Base-by-base conservation (phyloP, 2,113 vertebrate species). In the Poecilia latipinna region DNA sequence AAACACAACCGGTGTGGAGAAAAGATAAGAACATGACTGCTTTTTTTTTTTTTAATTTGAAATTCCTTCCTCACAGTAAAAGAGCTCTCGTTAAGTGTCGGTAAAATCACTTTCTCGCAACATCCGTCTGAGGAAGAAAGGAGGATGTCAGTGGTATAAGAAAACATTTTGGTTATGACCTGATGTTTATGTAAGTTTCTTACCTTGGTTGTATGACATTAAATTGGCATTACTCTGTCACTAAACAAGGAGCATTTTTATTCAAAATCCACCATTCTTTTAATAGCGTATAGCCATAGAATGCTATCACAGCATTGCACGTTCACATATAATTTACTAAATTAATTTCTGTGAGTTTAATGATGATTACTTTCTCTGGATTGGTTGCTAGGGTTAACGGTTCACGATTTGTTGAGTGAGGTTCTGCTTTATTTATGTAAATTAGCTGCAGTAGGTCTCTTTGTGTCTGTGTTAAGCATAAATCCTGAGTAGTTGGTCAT, bases 11-110 rank as follows among this genome's bases (percentile, higher is more conserved):
- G 2, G 64, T 65, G 71, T 44, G 22, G 62, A 77, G 35, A n/a
- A 57, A 48, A 84, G 77, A 87, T 80, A 85, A 57, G 29, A 63
- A 68, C 51, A 54, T 54, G 51, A n/a, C 37, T n/a, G 57, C 60
- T 70, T 22, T 33, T 33, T 8, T 33, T 8, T 33, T 33, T 39
- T 44, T 42, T 67, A 69, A 29, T 13, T 79, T 33, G 57, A 70
- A 69, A 66, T 75, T 86, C 63, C 32, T 65, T 89, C 66, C 63
- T 32, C 54, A 48, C 51, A 74, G 70, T 71, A 61, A 87, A 84
- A 74, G n/a, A 61, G 61, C 35, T 80, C 62, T 75, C 67, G 70
- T 80, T 78, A 70, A 74, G 39, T 60, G 57, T 84, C 61, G 17
- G 8, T 17, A 57, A 82, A 73, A 70, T 65, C 12, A 60, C 48